Evolutionary conservation across 2,888 invertebrate species (phyloP).

Genomic region (Nycteola revayana): DNA sequence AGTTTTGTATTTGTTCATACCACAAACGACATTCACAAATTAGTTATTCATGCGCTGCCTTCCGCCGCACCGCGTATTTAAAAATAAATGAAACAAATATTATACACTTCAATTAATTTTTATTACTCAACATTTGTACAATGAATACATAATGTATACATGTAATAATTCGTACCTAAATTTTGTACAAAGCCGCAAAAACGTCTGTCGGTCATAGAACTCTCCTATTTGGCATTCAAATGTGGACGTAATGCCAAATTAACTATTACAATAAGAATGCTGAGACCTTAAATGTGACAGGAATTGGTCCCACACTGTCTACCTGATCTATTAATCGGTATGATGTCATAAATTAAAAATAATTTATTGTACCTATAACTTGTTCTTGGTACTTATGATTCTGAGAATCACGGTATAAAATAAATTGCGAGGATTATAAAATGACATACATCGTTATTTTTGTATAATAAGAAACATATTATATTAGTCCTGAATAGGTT

Average conservation of each 20-base stretch:
- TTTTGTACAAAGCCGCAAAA: constrained; percentile 33
- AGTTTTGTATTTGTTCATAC: too few relatives aligned
- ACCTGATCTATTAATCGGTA: constrained; percentile 53
- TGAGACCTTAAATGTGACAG: constrained; percentile 49
- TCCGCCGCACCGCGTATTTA: constrained; percentile 1
- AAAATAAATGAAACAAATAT: constrained; percentile 21
- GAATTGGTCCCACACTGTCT: constrained; percentile 72
- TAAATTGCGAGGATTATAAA: too few relatives aligned
- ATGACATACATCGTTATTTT: too few relatives aligned
- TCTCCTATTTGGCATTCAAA: constrained; percentile 73
- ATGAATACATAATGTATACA: constrained; percentile 38
- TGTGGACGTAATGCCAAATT: constrained; percentile 68
- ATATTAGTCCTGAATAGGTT: too few relatives aligned
- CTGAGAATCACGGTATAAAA: too few relatives aligned
- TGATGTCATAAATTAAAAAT: constrained; percentile 53
- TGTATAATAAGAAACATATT: too few relatives aligned
- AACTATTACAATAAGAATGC: constrained; percentile 73
- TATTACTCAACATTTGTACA: constrained; percentile 33
- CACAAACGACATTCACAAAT: too few relatives aligned
- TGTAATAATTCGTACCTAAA: constrained; percentile 41
- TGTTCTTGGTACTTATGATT: too few relatives aligned
- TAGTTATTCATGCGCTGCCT: too few relatives aligned
- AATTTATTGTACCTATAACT: constrained; percentile 25
- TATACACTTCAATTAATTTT: constrained; percentile 39
- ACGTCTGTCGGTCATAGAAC: constrained; percentile 64